Evolutionary conservation across 2,888 invertebrate genomes (phyloP), one percentile per base, ranked within the genome.

Genomic region (Sipha maydis): DNA sequence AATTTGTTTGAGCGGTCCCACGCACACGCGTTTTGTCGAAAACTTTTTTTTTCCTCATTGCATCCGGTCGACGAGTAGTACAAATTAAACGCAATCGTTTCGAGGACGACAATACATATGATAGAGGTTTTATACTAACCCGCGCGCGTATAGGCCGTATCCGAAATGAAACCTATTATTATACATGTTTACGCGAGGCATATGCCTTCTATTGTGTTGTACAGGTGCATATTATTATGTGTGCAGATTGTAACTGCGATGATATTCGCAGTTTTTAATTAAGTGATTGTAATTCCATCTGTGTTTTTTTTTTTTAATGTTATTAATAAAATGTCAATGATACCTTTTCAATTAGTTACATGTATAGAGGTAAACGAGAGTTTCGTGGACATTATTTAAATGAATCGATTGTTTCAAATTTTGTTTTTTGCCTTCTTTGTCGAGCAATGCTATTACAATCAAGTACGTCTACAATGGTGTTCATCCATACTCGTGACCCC

Each of bases 31-130:
- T 84, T 84, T 84, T 28, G 61, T 67, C 75, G 28, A 77, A 77
- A 67, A 77, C 41, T 48, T 21, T 67, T 71, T 67, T 38, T n/a
- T 34, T 41, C 38, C 14, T 21, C 54, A 38, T 61, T 28, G 25
- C 48, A 31, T 85, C 85, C 85, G 84, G 84, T 84, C n/a, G 83
- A 28, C 73, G 56, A 75, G 41, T 25, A 31, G 21, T 25, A 67
- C 48, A 41, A 85, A 77, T 77, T 85, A 48, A 85, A 77, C 4
- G 21, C 41, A 41, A 54, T 28, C 31, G 48, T 41, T 48, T 77
- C 77, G 85, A 85, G 76, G 75, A 83, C 69, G 38, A 82, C 75
- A n/a, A n/a, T 67, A 28, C 11, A 48, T 48, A 48, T 14, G 48
- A 48, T 1, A 48, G 48, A 11, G 41, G 9, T 11, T 41, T 41